A percentile compares a stretch with the other conserved stretches of the same genome.
Evolutionary conservation across 2,113 vertebrate genomes (phyloP).

Genomic region (Arothron firmamentum): DNA sequence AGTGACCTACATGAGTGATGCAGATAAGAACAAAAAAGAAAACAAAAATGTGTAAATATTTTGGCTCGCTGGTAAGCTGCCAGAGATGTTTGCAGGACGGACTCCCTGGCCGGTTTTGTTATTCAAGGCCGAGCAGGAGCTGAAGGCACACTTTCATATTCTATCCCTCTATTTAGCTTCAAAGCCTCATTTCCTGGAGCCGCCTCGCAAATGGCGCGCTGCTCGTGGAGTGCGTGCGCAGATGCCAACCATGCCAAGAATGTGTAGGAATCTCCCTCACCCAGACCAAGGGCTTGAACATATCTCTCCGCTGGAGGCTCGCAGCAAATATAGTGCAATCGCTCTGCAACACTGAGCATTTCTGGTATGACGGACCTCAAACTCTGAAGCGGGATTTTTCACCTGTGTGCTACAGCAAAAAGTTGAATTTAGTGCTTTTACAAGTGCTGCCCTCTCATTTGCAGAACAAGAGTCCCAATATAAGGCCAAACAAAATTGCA

Average conservation of each 20-base stretch:
- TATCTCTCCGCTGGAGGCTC: not conserved
- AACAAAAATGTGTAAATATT: conserved; percentile 21
- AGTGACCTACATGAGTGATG: conserved; percentile 16
- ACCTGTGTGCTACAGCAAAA: not conserved
- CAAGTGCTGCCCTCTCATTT: conserved; percentile 25
- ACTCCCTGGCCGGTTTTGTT: conserved; percentile 54
- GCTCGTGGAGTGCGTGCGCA: conserved; percentile 39
- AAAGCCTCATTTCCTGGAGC: conserved; percentile 58
- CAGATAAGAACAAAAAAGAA: conserved; percentile 22
- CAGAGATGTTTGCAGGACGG: conserved; percentile 32
- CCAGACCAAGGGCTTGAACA: conserved; percentile 13
- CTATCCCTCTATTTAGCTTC: conserved; percentile 50
- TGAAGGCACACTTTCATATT: conserved; percentile 54
- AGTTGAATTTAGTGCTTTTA: not conserved
- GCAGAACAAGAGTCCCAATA: conserved; percentile 35
- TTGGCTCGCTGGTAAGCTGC: conserved; percentile 19
- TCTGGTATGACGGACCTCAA: not conserved
- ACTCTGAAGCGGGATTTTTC: not conserved
- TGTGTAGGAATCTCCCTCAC: conserved; percentile 45
- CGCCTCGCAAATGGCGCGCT: conserved; percentile 38
- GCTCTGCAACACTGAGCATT: conserved; percentile 14
- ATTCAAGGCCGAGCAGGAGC: conserved; percentile 39
- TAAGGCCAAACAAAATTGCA: conserved; percentile 30
- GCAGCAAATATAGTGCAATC: conserved; percentile 8
- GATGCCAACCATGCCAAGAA: conserved; percentile 47